phyloP scores from a whole-genome alignment of 2,113 vertebrate genomes.

The Pica pica region DNA sequence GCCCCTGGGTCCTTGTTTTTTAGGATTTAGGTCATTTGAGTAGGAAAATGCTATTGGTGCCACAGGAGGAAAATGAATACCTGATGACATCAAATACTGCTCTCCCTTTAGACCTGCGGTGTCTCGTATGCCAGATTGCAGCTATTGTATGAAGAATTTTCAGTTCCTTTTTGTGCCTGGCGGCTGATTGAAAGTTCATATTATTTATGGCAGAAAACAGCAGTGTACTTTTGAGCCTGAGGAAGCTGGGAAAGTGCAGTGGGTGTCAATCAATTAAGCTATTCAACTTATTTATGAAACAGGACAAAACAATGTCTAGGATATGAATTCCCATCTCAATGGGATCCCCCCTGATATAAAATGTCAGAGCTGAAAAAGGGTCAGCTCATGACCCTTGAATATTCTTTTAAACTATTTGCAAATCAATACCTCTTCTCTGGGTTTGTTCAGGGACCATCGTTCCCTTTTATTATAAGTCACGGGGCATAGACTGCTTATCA shows the following conservation, averaged over 20 bases:
- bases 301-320: conserved; percentile 63
- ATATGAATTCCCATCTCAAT: conserved; percentile 68
- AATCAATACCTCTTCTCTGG: conserved; percentile 63
- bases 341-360: conserved; percentile 62
- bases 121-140: conserved; percentile 48
- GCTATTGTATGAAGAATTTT: conserved; percentile 54
- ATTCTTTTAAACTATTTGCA: conserved; percentile 69
- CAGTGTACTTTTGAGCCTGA: conserved; percentile 60
- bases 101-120: neutral
- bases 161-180: conserved; percentile 49
- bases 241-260: conserved; percentile 62
- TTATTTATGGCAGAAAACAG: conserved; percentile 66
- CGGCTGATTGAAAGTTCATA: conserved; percentile 55
- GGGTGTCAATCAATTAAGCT: conserved; percentile 68
- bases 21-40: neutral
- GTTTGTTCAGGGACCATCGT: conserved; percentile 26
- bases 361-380: conserved; percentile 65
- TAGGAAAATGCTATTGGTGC: neutral
- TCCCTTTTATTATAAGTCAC: conserved; percentile 55
- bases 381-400: conserved; percentile 61
- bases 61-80: neutral
- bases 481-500: conserved; percentile 39
- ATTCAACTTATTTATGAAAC: conserved; percentile 69
- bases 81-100: neutral
- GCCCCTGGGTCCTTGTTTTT: neutral